Percentiles rank a stretch among this genome's conserved stretches.
phyloP scores from a whole-genome alignment of 1,140 invertebrate species.

The Macrobrachium nipponense region DNA sequence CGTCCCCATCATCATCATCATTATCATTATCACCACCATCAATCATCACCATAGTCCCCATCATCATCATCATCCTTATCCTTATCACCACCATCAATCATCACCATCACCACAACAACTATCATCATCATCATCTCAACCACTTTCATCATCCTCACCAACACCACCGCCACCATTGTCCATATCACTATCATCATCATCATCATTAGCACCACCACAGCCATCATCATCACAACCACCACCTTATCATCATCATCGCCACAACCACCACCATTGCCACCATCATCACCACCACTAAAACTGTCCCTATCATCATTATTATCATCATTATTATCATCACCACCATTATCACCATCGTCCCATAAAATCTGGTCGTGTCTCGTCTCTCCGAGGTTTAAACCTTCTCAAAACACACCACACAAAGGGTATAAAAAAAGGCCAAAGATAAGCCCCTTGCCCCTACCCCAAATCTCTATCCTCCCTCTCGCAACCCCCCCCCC shows the following conservation, averaged over 20 bases:
- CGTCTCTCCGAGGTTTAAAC: too few relatives aligned
- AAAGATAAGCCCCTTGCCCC: too few relatives aligned
- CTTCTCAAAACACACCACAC: too few relatives aligned
- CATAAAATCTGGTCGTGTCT: too few relatives aligned
- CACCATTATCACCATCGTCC: not conserved
- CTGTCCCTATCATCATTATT: not conserved
- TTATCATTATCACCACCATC: not conserved
- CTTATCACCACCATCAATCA: not conserved
- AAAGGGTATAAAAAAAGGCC: too few relatives aligned
- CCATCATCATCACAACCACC: not conserved
- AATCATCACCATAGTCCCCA: not conserved
- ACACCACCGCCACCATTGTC: not conserved
- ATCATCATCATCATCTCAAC: not conserved
- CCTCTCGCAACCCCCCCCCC: too few relatives aligned
- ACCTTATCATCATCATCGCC: not conserved
- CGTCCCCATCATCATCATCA: constrained; percentile 7
- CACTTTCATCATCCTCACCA: not conserved
- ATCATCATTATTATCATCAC: not conserved
- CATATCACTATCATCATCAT: not conserved
- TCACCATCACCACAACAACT: not conserved
- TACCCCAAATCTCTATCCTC: too few relatives aligned
- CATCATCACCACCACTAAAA: too few relatives aligned
- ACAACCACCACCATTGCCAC: not conserved
- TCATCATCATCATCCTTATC: constrained; percentile 1
- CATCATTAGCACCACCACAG: not conserved